Evolutionary conservation across 2,797 vertebrate species (phyloP).

Genomic region (Sus cebifrons): DNA sequence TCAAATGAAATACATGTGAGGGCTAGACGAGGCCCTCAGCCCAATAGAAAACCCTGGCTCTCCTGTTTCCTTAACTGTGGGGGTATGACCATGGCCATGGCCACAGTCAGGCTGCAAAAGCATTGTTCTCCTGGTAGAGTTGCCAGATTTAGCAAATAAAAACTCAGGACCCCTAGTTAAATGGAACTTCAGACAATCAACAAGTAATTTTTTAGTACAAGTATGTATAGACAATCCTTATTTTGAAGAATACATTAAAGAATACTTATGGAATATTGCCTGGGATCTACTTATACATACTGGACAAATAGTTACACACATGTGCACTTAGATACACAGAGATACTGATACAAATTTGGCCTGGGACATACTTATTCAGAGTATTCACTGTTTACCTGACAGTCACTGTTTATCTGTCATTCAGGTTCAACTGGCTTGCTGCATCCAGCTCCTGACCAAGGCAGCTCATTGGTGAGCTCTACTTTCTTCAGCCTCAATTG

Average conservation of each 20-base stretch:
- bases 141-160: not conserved
- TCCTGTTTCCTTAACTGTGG: not conserved
- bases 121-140: rapidly evolving
- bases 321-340: not conserved
- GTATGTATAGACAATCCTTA: not conserved
- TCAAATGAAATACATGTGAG: not conserved
- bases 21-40: not conserved
- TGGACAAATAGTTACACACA: not conserved
- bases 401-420: conserved; percentile 9
- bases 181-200: not conserved
- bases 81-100: not conserved
- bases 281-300: not conserved
- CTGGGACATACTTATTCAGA: not conserved
- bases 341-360: not conserved
- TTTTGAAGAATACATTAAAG: not conserved
- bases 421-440: not conserved
- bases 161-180: not conserved
- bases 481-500: not conserved
- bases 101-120: not conserved
- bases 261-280: not conserved
- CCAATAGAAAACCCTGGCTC: rapidly evolving
- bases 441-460: not conserved
- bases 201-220: not conserved
- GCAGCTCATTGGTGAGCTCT: not conserved
- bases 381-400: conserved; percentile 13